Conservation (phyloP, 2,888 invertebrate genomes). For the Resseliella maxima region DNA sequence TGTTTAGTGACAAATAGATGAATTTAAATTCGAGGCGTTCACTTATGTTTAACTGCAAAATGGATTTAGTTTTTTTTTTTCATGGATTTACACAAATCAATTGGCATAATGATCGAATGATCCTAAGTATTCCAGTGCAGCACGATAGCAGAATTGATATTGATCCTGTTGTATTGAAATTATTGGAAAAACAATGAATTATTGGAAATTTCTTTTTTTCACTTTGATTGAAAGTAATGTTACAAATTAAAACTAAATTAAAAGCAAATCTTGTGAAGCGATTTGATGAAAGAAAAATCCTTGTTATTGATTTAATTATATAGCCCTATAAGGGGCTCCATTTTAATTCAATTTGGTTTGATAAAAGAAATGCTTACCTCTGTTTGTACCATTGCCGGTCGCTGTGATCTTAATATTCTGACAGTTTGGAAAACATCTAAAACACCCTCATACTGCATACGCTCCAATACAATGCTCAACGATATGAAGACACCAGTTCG, state of each 20-base stretch:
- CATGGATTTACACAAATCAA: constrained; percentile 68
- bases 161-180: constrained; percentile 79
- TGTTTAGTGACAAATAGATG: not conserved
- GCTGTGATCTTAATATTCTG: constrained; percentile 95
- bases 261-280: too few relatives aligned
- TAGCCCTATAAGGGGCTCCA: too few relatives aligned
- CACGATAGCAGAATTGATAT: constrained; percentile 99
- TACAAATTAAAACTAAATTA: too few relatives aligned
- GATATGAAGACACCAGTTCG: constrained; percentile 99
- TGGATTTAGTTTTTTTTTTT: not conserved
- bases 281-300: too few relatives aligned
- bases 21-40: constrained; percentile 23
- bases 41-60: not conserved
- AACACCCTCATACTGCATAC: constrained; percentile 99
- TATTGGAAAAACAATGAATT: not conserved
- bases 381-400: constrained; percentile 99
- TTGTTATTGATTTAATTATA: too few relatives aligned
- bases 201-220: not conserved
- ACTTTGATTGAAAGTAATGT: not conserved
- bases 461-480: constrained; percentile 95
- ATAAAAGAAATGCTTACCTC: constrained; percentile 74
- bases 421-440: constrained; percentile 99
- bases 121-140: constrained; percentile 97
- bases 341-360: too few relatives aligned
- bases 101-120: constrained; percentile 97